Percentiles rank a stretch among this genome's conserved stretches.
These are phyloP conservation scores for Oreortyx pictus DNA, from an alignment of 2,797 vertebrate species.

Conservation along the genomic window DNA sequence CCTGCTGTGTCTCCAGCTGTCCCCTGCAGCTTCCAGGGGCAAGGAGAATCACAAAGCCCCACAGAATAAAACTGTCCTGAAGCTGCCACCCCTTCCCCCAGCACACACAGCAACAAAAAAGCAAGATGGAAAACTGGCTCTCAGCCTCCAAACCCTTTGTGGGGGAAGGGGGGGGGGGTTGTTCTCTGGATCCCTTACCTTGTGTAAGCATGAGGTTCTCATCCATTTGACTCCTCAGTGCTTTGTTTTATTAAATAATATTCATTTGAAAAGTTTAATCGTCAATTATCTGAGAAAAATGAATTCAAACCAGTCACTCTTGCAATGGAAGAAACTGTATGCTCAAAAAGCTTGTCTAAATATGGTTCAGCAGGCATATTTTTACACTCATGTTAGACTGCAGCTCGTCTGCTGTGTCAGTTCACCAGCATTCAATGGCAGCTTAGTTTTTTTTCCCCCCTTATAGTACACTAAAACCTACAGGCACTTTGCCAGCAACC, in stretches of 20 bases:
- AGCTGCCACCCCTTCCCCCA: accelerated
- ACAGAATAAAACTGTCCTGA: not conserved
- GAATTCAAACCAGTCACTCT: not conserved
- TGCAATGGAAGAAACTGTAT: not conserved
- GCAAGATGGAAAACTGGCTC: not conserved
- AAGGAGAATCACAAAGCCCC: not conserved
- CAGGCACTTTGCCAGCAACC: not conserved
- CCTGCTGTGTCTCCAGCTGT: constrained; percentile 36
- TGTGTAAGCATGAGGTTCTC: too few species aligned
- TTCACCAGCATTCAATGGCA: not conserved
- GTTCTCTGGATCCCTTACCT: not conserved
- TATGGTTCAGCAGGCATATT: not conserved
- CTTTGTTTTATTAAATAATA: not conserved
- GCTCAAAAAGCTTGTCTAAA: not conserved
- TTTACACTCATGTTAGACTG: not conserved
- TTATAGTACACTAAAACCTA: not conserved
- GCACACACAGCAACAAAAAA: not conserved
- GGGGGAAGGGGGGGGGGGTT: not conserved
- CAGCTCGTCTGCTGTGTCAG: not conserved
- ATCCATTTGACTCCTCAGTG: not conserved
- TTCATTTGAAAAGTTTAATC: not conserved
- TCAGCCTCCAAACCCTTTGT: not conserved
- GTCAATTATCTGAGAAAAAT: not conserved
- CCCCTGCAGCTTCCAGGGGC: not conserved
- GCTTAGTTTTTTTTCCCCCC: not conserved